Evolutionary conservation across 2,888 invertebrate species (phyloP), one percentile per base, ranked within the genome.

Genomic region (Rotaria sp.): DNA sequence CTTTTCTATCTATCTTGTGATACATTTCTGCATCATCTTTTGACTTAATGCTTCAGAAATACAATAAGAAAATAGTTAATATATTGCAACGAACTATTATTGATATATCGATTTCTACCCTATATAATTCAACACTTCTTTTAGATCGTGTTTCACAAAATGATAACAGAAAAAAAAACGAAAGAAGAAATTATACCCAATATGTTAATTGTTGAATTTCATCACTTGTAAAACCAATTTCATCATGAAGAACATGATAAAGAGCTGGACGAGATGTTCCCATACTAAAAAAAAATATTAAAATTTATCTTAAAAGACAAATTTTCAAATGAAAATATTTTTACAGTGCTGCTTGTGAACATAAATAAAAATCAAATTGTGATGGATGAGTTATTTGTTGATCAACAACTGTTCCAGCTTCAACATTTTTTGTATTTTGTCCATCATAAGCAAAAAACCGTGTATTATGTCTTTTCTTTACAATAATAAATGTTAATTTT

Each of bases 191-290:
- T 11, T 15, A 15, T 50, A 67, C 67, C 67, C 67, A 85, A 84
- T 80, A 87, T 24, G 88, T 88, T 41, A 88, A 86, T 21, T 52
- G 84, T 84, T 88, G 87, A 24, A 88, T 85, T 80, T 87, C 87
- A 85, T 88, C 87, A 15, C 87, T 84, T 35, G 85, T 75, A 87
- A 87, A 87, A 74, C 87, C 85, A 57, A 87, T 88, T 67, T 88
- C 88, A 86, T 88, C 88, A 41, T 85, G 88, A 30, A 88, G 84
- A 24, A 87, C 86, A 84, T 86, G 85, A 80, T 88, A 88, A 55
- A 87, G 87, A 24, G 88, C 86, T 18, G 88, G 87, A 48, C 87
- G 87, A 3, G 87, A 87, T 41, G 88, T 88, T 10, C 87, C 85
- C 86, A 85, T 86, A 21, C 84, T 75, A 45, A 0, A 67, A 67